Conservation (phyloP, 2,888 invertebrate genomes). For the Molorchus minor region DNA sequence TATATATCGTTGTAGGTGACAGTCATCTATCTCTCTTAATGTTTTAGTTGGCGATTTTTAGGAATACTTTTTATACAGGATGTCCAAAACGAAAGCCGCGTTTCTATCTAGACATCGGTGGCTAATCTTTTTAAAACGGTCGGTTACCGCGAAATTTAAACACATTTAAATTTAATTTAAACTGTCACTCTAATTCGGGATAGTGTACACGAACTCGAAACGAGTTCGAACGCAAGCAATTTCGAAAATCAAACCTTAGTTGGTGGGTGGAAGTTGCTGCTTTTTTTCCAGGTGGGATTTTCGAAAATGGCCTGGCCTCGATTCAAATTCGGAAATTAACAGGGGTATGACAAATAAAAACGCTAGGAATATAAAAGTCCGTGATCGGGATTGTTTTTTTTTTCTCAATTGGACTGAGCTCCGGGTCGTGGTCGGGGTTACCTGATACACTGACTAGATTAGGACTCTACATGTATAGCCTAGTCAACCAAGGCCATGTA, state of each 20-base stretch:
- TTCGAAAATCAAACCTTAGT: constrained; percentile 18
- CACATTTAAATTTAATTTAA: constrained; percentile 27
- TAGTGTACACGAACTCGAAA: constrained; percentile 55
- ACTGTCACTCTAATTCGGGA: constrained; percentile 36
- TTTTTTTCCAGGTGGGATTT: not conserved
- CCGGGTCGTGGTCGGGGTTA: not conserved
- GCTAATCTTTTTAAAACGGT: constrained; percentile 19
- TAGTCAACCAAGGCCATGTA: too few species aligned
- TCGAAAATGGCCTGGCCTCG: not conserved
- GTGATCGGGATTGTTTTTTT: constrained; percentile 4
- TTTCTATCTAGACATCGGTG: constrained; percentile 8
- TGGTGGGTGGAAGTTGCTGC: constrained; percentile 62
- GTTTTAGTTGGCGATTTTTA: constrained; percentile 22
- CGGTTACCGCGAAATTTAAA: constrained; percentile 31
- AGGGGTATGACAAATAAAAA: constrained; percentile 20
- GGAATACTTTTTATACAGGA: constrained; percentile 4
- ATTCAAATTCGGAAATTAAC: constrained; percentile 15
- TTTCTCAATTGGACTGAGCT: not conserved
- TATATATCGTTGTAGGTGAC: constrained; percentile 51
- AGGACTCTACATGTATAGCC: constrained; percentile 13
- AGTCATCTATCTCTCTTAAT: constrained; percentile 61
- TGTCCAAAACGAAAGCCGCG: constrained; percentile 2
- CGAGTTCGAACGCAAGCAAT: not conserved
- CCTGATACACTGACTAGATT: constrained; percentile 13
- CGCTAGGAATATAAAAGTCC: constrained; percentile 13